phyloP scores from a whole-genome alignment of 2,888 invertebrate species.

The Saturnia pavonia region DNA sequence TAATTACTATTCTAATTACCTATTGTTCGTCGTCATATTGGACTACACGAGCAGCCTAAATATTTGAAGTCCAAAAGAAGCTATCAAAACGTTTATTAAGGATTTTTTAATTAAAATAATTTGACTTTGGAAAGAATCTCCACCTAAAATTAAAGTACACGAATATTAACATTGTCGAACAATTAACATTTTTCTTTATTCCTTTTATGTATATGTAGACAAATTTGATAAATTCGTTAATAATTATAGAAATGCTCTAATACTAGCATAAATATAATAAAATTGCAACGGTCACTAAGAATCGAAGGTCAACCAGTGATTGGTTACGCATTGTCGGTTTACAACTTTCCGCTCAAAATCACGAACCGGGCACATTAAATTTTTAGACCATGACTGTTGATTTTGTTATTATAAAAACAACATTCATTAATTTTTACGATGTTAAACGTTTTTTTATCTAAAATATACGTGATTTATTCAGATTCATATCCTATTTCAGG shows the following conservation, averaged over 20 bases:
- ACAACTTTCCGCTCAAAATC: constrained; percentile 16
- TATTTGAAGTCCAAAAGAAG: neutral
- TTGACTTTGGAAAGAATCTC: neutral
- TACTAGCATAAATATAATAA: constrained; percentile 15
- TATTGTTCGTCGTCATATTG: no score
- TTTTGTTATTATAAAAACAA: constrained; percentile 9
- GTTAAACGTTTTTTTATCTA: constrained; percentile 1
- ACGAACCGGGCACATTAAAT: neutral
- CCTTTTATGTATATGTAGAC: neutral
- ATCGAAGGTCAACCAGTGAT: constrained; percentile 23
- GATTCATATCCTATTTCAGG: constrained; percentile 2
- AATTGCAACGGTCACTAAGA: constrained; percentile 18
- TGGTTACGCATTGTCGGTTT: constrained; percentile 19
- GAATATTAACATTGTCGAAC: neutral
- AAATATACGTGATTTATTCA: constrained; percentile 8
- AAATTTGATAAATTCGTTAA: neutral
- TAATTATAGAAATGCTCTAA: constrained; percentile 9
- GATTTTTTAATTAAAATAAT: neutral
- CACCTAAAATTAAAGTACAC: neutral
- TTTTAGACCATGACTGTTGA: constrained; percentile 13
- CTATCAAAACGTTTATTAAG: neutral
- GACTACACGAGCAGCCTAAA: no score
- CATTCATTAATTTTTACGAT: constrained; percentile 10
- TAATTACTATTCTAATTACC: no score
- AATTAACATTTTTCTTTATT: neutral